Base-by-base conservation (phyloP, 2,797 vertebrate species). In the Sandelia bainsii region DNA sequence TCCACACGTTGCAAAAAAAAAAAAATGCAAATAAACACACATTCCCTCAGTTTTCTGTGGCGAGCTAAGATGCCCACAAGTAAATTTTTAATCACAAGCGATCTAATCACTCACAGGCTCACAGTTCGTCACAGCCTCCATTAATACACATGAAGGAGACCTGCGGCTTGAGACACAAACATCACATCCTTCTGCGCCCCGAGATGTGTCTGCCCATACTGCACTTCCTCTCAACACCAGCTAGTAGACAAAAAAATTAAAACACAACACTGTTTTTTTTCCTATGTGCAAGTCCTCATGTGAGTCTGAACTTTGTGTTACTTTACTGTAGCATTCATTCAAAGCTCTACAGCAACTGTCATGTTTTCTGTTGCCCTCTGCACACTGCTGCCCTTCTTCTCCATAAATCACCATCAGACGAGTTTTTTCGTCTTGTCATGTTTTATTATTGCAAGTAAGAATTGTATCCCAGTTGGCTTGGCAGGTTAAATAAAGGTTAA, bases 41-140 rank as follows among this genome's bases (percentile, higher is more conserved):
- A 69, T n/a, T 32, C 40, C 29, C 46, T 60, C 19, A 46, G 45
- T 62, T 66, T 73, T 66, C 63, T 69, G 75, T 22, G 17, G 72
- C 22, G 53, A 71, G 53, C 77, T 14, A 44, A 80, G 78, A 74
- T 59, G 58, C 72, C 71, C 71, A 50, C 79, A 69, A 80, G 71
- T 89, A 77, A 16, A 90, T 85, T 77, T 86, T 88, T 88, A 87
- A 91, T 90, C 81, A 77, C 54, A 46, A 50, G 69, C n/a, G 20
- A 65, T 87, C 57, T 77, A 76, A 90, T 88, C 84, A 75, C 72
- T 81, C 57, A 6, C 27, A n/a, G 40, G 64, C 49, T 40, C 56
- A 12, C 22, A 16, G 62, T 48, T 53, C 53, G 62, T 78, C 63
- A 10, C 39, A 17, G 72, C 69, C 77, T 69, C 56, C 6, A 0